Base-by-base conservation (phyloP, 2,888 invertebrate genomes). In the Epicampocera succincta region DNA sequence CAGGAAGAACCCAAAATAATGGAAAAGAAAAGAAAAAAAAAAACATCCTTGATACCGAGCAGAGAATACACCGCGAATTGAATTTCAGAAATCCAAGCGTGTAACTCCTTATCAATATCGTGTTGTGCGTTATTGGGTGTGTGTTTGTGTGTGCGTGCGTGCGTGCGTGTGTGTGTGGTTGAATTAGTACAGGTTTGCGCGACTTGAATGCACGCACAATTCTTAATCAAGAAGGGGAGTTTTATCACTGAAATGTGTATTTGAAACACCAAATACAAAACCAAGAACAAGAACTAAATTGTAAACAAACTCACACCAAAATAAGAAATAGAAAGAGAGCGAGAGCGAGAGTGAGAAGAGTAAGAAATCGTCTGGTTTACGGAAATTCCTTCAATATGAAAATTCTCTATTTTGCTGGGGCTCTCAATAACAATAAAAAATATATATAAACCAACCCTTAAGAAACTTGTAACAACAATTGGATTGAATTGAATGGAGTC, bases 101-200 rank as follows among this genome's bases (percentile, higher is more conserved):
- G 21, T 33, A 25, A 40, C 8, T 63, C 25, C 11, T 46, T 25
- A 54, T 42, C 44, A 50, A 44, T 60, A 1, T 11, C 13, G 13
- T 74, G 71, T 4, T 29, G 42, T 44, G 17, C 15, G 46, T 46
- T n/a, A n/a, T n/a, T n/a, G n/a, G n/a, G n/a, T n/a, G n/a, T n/a
- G n/a, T n/a, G n/a, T n/a, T n/a, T n/a, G n/a, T n/a, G n/a, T n/a
- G 6, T 17, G 13, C 13, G 29, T 63, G 69, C 29, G 8, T 42
- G 58, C 19, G 38, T 58, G 60, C 19, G 19, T 40, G 29, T 38
- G 19, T 63, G 61, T 44, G 21, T 60, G 60, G 60, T 76, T 58
- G 48, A 75, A 40, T 54, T 29, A 63, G 74, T 78, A 74, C 82
- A 82, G 82, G 82, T 82, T 78, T 82, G 63, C 60, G 52, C 60